Evolutionary conservation across 2,113 vertebrate species (phyloP).

Genomic region (Protomyctophum bolini): DNA sequence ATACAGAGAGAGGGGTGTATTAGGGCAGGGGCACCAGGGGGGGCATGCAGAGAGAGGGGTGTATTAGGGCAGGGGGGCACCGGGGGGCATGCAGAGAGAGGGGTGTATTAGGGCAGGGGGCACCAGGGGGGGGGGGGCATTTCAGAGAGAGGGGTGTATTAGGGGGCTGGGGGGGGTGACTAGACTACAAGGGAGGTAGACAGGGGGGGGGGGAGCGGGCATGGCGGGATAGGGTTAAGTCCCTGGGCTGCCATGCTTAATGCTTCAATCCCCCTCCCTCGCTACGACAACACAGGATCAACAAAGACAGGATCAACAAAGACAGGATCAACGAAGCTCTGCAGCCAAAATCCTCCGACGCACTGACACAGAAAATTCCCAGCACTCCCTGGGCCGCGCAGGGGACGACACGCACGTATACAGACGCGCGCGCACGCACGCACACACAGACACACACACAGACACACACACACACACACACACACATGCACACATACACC

Average conservation of each 20-base stretch:
- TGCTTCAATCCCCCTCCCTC: slow-evolving; percentile 75
- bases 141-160: too few relatives aligned
- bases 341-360: slow-evolving; percentile 89
- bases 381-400: slow-evolving; percentile 83
- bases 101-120: too few relatives aligned
- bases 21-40: too few relatives aligned
- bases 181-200: too few relatives aligned
- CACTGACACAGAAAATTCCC: slow-evolving; percentile 96
- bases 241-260: slow-evolving; percentile 81
- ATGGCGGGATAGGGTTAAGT: slow-evolving; percentile 79
- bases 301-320: slow-evolving; percentile 89
- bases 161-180: too few relatives aligned
- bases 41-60: too few relatives aligned
- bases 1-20: too few relatives aligned
- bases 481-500: slow-evolving; percentile 16
- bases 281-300: slow-evolving; percentile 85
- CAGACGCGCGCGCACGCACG: background rate
- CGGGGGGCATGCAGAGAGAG: too few relatives aligned
- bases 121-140: too few relatives aligned
- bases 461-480: slow-evolving; percentile 15
- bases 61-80: too few relatives aligned
- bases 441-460: slow-evolving; percentile 47
- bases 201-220: slow-evolving; percentile 39
- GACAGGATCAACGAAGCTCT: slow-evolving; percentile 88
- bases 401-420: slow-evolving; percentile 74